A percentile compares a stretch with the other conserved stretches of the same genome.
These are phyloP conservation scores for Tribolium castaneum DNA, from an alignment of 1,140 invertebrate species.

Conservation along the genomic window DNA sequence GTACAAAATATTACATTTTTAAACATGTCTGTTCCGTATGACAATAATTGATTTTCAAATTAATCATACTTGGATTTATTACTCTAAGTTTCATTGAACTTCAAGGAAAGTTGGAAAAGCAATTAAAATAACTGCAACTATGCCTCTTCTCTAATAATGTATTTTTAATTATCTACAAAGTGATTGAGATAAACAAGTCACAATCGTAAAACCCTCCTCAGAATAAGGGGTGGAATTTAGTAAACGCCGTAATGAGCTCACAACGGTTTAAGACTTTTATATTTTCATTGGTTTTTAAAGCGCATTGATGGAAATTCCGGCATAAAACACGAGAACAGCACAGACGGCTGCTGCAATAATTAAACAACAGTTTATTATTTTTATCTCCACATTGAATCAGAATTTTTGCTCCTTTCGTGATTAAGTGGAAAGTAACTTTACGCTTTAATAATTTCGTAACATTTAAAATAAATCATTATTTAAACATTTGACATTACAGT, in stretches of 20 bases:
- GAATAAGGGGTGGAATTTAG: not conserved
- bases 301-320: not conserved
- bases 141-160: not conserved
- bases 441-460: not conserved
- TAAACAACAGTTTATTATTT: not conserved
- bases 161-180: not conserved
- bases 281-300: not conserved
- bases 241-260: not conserved
- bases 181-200: constrained; percentile 3
- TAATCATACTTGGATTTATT: not conserved
- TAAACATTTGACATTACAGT: not conserved
- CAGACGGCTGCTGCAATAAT: not conserved
- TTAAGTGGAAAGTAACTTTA: not conserved
- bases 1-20: constrained; percentile 22
- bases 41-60: not conserved
- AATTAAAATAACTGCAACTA: not conserved
- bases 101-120: not conserved
- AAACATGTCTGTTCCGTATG: not conserved
- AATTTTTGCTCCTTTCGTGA: not conserved
- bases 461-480: not conserved
- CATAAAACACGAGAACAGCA: not conserved
- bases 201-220: not conserved
- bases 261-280: not conserved
- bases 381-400: not conserved
- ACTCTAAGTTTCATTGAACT: not conserved